Conservation (phyloP, 2,113 vertebrate species). For the Opisthocomus hoazin region DNA sequence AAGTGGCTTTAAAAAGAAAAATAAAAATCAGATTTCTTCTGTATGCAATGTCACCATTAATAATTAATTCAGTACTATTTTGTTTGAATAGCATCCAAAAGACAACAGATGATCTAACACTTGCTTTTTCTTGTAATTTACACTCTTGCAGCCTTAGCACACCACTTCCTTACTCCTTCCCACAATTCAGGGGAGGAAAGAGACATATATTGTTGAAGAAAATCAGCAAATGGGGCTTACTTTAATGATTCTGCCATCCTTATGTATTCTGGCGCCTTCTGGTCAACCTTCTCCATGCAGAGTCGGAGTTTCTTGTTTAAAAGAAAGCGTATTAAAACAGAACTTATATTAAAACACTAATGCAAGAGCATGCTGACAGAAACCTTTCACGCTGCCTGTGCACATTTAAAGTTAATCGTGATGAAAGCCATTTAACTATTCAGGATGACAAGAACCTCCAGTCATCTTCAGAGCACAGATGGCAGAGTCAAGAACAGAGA, state of each 20-base stretch:
- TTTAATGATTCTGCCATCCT: slow-evolving; percentile 93
- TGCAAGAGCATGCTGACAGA: neutral
- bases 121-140: neutral
- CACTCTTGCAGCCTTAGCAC: neutral
- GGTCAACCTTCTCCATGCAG: slow-evolving; percentile 94
- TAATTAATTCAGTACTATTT: neutral
- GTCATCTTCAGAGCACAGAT: neutral
- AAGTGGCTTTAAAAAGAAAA: neutral
- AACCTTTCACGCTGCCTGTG: neutral
- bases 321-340: neutral
- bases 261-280: slow-evolving; percentile 92
- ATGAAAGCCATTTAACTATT: neutral
- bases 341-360: neutral
- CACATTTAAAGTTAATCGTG: neutral
- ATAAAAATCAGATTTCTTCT: neutral
- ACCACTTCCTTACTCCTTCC: neutral
- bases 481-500: neutral
- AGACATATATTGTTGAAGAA: neutral
- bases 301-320: slow-evolving; percentile 85
- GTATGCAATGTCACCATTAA: neutral
- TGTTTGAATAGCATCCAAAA: neutral
- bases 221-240: slow-evolving; percentile 70
- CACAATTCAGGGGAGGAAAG: neutral
- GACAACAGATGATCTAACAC: neutral
- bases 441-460: neutral